Conservation (phyloP, 2,797 vertebrate species). For the Sitta carolinensis region DNA sequence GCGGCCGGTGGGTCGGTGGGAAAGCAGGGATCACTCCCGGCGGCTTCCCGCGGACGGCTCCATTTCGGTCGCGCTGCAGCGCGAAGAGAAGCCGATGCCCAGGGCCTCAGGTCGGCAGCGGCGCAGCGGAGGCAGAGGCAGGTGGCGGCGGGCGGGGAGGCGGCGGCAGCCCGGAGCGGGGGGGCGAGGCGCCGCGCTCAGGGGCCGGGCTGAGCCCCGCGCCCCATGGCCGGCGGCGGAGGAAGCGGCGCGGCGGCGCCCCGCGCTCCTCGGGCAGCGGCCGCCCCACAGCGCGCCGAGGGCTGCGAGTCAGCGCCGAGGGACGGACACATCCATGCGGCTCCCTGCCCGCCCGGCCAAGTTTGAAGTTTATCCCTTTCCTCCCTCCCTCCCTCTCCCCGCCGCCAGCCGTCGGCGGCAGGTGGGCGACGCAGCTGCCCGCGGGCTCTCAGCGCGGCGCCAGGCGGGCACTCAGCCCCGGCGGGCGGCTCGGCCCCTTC, state of each 20-base stretch:
- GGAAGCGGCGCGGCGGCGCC: background rate
- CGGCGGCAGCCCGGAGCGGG: background rate
- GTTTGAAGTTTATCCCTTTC: background rate
- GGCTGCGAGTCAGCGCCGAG: background rate
- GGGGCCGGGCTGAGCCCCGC: conserved; percentile 38
- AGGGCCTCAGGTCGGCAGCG: background rate
- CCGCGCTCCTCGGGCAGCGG: background rate
- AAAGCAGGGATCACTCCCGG: conserved; percentile 2
- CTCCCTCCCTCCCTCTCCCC: background rate
- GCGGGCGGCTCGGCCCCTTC: background rate
- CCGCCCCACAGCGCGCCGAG: background rate
- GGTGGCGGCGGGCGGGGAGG: background rate
- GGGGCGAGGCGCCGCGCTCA: conserved; percentile 13
- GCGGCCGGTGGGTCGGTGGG: background rate
- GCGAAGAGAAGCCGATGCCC: background rate
- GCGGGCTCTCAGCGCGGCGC: background rate
- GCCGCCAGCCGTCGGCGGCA: background rate
- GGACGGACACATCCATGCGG: conserved; percentile 23
- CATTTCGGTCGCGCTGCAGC: conserved; percentile 43
- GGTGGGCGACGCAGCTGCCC: background rate
- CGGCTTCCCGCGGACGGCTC: background rate
- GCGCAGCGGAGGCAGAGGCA: background rate
- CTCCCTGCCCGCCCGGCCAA: background rate
- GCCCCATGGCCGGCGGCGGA: conserved; percentile 33
- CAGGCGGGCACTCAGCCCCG: background rate